A percentile compares a stretch with the other conserved stretches of the same genome.
phyloP scores from a whole-genome alignment of 2,113 vertebrate species.

The Burhinus bistriatus region DNA sequence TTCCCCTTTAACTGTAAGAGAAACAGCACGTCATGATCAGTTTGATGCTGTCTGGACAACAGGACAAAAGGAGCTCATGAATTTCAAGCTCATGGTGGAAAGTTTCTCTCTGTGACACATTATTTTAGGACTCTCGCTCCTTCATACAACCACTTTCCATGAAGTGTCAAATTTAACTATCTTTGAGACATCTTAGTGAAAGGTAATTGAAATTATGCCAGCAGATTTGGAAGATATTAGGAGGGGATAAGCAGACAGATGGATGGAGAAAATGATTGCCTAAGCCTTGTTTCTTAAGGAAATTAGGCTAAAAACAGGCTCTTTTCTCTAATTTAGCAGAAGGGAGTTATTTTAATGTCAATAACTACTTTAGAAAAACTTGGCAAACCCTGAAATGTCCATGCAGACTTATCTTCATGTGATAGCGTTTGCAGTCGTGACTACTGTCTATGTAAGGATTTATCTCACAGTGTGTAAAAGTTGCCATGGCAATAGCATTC shows the following conservation, averaged over 20 bases:
- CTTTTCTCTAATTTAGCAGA: background rate
- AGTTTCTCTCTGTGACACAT: background rate
- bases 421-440: slow-evolving; percentile 10
- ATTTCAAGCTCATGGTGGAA: background rate
- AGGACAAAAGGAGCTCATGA: background rate
- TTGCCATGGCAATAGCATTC: slow-evolving; percentile 18
- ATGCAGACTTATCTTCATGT: slow-evolving; percentile 1
- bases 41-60: background rate
- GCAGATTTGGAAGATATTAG: background rate
- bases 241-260: background rate
- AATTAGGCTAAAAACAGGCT: background rate
- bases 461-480: slow-evolving; percentile 16
- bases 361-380: slow-evolving; percentile 19
- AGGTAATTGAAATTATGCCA: background rate
- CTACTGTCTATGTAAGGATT: background rate
- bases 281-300: background rate
- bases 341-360: background rate
- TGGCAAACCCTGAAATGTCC: slow-evolving; percentile 10
- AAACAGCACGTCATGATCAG: background rate
- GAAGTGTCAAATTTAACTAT: background rate
- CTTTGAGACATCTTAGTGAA: background rate
- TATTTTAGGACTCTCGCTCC: background rate
- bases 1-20: background rate
- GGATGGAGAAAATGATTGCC: background rate
- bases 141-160: background rate